Percentiles rank a stretch among this genome's conserved stretches.
Conservation (phyloP, 2,888 invertebrate species). For the Lasioglossum pauxillum region DNA sequence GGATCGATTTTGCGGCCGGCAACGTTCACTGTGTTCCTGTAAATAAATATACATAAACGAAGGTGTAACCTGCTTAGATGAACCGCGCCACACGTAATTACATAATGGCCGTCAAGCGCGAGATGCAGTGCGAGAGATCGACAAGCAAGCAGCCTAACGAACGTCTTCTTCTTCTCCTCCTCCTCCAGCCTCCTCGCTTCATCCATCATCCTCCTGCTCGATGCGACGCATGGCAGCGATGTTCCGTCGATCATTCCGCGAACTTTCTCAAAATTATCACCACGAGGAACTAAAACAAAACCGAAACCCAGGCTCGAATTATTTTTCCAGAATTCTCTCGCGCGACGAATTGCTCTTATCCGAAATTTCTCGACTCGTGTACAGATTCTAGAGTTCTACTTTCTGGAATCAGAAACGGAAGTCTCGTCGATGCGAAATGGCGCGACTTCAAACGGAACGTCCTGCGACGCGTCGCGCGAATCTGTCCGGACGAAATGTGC, state of each 20-base stretch:
- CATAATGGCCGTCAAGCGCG: constrained; percentile 13
- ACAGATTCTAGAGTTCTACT: background rate
- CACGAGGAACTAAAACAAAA: background rate
- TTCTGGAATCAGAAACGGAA: background rate
- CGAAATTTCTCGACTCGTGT: background rate
- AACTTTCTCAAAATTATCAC: background rate
- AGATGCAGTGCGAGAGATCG: constrained; percentile 18
- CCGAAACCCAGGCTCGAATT: background rate
- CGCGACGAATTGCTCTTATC: background rate
- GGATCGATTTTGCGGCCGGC: constrained; percentile 49
- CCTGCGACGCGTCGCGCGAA: background rate
- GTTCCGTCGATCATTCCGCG: background rate
- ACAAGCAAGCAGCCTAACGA: constrained; percentile 28
- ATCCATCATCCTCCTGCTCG: constrained; percentile 14
- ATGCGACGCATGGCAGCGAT: background rate
- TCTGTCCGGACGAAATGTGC: background rate
- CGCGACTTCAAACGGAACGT: background rate
- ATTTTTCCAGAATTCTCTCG: background rate
- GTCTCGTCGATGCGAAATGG: background rate
- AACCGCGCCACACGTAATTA: constrained; percentile 42
- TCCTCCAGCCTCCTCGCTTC: constrained; percentile 18
- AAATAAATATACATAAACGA: constrained; percentile 69
- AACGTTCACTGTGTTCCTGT: constrained; percentile 65
- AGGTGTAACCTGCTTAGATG: constrained; percentile 66
- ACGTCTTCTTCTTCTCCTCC: constrained; percentile 23